These are phyloP conservation scores for Lagorchestes hirsutus DNA, from an alignment of 2,797 vertebrate genomes.

Conservation along the genomic window DNA sequence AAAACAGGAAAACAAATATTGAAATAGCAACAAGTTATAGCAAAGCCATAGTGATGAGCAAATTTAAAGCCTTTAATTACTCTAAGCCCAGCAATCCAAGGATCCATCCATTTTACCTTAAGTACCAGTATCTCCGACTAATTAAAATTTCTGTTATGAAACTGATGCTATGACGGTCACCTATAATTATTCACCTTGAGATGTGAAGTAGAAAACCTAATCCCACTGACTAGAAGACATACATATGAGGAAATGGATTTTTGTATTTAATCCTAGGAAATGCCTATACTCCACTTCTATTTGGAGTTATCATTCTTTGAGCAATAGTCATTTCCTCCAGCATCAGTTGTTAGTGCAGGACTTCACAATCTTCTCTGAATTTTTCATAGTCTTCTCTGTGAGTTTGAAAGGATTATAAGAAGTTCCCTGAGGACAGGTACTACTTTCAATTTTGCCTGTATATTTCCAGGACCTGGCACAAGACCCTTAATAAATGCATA, in stretches of 20 bases:
- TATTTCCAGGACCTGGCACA: not conserved
- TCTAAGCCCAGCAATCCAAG: slow-evolving; percentile 61
- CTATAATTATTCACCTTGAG: slow-evolving; percentile 65
- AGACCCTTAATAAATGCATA: not conserved
- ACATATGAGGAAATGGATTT: slow-evolving; percentile 28
- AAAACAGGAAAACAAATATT: slow-evolving; percentile 75
- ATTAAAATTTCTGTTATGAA: slow-evolving; percentile 71
- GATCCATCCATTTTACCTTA: slow-evolving; percentile 52
- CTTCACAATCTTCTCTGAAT: not conserved
- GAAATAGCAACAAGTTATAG: slow-evolving; percentile 72
- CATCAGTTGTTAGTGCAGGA: not conserved
- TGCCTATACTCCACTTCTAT: slow-evolving; percentile 71
- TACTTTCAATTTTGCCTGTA: not conserved
- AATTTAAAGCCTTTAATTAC: slow-evolving; percentile 72
- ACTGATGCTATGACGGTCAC: slow-evolving; percentile 40
- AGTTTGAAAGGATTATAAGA: not conserved
- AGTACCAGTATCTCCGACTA: slow-evolving; percentile 39
- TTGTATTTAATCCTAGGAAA: not conserved
- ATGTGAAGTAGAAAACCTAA: slow-evolving; percentile 70
- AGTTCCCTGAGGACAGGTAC: not conserved
- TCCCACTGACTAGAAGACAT: slow-evolving; percentile 65
- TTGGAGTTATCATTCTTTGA: not conserved
- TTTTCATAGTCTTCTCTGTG: not conserved
- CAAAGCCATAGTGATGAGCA: slow-evolving; percentile 58
- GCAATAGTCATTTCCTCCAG: not conserved